A percentile compares a stretch with the other conserved stretches of the same genome.
phyloP scores from a whole-genome alignment of 2,113 vertebrate genomes.

The Datnioides undecimradiatus region DNA sequence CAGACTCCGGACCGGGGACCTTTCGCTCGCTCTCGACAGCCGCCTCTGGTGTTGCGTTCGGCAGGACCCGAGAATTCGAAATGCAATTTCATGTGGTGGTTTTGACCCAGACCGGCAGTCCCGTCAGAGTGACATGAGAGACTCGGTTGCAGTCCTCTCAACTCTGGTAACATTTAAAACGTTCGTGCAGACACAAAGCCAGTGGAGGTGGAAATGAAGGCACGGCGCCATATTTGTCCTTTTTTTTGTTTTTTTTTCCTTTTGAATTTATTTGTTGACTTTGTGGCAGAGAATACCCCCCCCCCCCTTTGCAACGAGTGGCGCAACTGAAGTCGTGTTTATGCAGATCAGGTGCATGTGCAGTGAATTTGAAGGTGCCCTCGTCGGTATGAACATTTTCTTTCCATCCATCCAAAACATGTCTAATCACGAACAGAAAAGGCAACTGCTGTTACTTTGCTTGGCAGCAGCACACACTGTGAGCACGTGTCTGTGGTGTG shows the following conservation, averaged over 20 bases:
- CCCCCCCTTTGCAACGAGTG: background rate
- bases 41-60: slow-evolving; percentile 33
- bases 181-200: slow-evolving; percentile 9
- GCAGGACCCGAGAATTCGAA: slow-evolving; percentile 25
- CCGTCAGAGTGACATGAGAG: slow-evolving; percentile 12
- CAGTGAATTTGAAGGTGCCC: background rate
- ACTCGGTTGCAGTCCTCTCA: slow-evolving; percentile 3
- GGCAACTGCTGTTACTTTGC: background rate
- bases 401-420: slow-evolving; percentile 2
- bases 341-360: slow-evolving; percentile 20
- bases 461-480: background rate
- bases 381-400: background rate
- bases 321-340: background rate
- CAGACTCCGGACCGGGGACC: slow-evolving; percentile 45
- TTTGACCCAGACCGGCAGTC: slow-evolving; percentile 36
- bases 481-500: no score
- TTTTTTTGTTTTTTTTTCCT: background rate
- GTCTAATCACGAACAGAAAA: slow-evolving; percentile 10
- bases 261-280: background rate
- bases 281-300: background rate
- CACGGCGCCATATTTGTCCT: background rate
- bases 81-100: slow-evolving; percentile 23
- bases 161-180: slow-evolving; percentile 26
- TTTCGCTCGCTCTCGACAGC: slow-evolving; percentile 37
- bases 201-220: slow-evolving; percentile 4